Percentiles rank a stretch among this genome's conserved stretches.
phyloP scores from a whole-genome alignment of 2,888 invertebrate genomes.

The Buathra laborator region DNA sequence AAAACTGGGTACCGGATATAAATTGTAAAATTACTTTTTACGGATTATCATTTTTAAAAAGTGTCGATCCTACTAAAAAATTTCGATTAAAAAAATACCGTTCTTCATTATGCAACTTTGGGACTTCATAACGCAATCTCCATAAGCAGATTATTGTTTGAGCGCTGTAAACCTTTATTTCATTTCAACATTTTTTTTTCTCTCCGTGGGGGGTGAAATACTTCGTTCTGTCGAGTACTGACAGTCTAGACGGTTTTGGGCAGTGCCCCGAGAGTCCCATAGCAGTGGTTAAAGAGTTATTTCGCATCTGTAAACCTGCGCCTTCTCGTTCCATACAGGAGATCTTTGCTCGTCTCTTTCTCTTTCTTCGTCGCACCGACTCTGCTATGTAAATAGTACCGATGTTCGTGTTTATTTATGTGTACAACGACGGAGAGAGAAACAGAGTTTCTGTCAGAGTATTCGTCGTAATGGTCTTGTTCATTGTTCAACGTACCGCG shows the following conservation, averaged over 20 bases:
- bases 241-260: conserved; percentile 50
- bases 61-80: neutral
- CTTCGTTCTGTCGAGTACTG: neutral
- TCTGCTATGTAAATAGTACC: conserved; percentile 61
- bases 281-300: conserved; percentile 53
- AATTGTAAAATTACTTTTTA: neutral
- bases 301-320: conserved; percentile 50
- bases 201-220: conserved; percentile 13
- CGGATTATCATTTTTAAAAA: neutral
- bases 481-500: conserved; percentile 41
- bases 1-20: neutral
- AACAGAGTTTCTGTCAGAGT: conserved; percentile 26
- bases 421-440: conserved; percentile 38
- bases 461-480: conserved; percentile 73
- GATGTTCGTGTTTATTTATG: conserved; percentile 66
- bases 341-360: neutral
- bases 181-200: neutral
- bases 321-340: conserved; percentile 3
- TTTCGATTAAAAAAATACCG: neutral
- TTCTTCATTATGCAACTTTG: neutral
- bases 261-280: conserved; percentile 19
- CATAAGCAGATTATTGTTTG: conserved; percentile 12
- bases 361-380: neutral
- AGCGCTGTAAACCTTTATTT: conserved; percentile 30
- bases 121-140: neutral